Conservation (phyloP, 1,140 invertebrate genomes). For the Helicorthomorpha holstii region DNA sequence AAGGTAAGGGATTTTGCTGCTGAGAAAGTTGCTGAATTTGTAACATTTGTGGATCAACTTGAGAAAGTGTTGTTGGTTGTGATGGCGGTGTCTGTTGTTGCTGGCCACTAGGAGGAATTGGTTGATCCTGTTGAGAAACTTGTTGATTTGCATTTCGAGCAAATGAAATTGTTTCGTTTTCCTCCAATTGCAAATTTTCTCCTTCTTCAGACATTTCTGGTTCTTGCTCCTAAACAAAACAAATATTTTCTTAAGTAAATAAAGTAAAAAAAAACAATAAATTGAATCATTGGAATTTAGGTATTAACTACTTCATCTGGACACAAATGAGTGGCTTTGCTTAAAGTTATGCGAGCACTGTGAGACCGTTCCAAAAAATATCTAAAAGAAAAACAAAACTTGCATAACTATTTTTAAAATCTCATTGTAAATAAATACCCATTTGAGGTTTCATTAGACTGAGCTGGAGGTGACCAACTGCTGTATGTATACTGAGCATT, state of each 20-base stretch:
- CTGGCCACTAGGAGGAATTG: neutral
- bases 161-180: constrained; percentile 10
- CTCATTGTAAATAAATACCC: constrained; percentile 28
- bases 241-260: neutral
- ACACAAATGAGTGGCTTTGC: constrained; percentile 62
- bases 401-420: neutral
- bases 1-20: neutral
- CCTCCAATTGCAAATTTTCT: constrained; percentile 22
- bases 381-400: constrained; percentile 11
- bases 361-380: constrained; percentile 88
- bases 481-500: constrained; percentile 57
- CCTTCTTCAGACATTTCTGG: constrained; percentile 26
- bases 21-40: neutral
- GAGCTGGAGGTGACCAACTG: constrained; percentile 83
- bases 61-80: neutral
- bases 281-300: neutral
- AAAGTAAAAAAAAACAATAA: neutral
- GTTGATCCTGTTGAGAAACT: constrained; percentile 7
- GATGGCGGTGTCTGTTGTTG: constrained; percentile 3
- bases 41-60: neutral
- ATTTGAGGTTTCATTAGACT: constrained; percentile 87
- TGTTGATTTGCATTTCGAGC: constrained; percentile 3
- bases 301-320: constrained; percentile 46
- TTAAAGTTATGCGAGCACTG: constrained; percentile 74
- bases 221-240: constrained; percentile 14